phyloP scores from a whole-genome alignment of 53 echinoderm and acorn worm genomes.

The Holothuria scabra region DNA sequence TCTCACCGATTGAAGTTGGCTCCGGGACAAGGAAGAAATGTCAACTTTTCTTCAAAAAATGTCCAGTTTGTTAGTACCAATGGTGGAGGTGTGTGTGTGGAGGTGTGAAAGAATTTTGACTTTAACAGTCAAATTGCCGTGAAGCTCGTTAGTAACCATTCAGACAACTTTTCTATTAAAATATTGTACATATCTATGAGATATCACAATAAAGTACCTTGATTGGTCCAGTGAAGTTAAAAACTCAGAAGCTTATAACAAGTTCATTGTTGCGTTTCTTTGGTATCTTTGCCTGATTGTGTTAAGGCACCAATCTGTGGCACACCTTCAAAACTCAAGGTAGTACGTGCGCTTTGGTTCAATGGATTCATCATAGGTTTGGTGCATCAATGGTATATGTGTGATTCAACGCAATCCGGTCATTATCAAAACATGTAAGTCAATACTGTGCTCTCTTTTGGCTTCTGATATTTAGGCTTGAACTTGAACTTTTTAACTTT shows the following conservation, averaged over 20 bases:
- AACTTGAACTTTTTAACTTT: no score
- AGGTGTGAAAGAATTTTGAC: conserved; percentile 32
- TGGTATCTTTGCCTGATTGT: not conserved
- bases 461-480: no score
- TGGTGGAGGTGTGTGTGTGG: conserved; percentile 8
- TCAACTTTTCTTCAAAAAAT: no score
- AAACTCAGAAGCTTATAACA: conserved; percentile 36
- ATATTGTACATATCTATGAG: not conserved
- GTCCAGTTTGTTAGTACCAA: no score
- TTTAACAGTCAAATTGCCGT: not conserved
- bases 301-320: conserved; percentile 12
- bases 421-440: no score
- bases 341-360: not conserved
- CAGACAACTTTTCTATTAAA: not conserved
- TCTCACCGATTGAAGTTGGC: no score
- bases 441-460: no score
- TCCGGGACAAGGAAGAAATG: no score
- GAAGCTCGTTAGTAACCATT: not conserved
- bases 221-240: not conserved
- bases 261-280: not conserved
- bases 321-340: conserved; percentile 32
- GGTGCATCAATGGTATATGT: no score
- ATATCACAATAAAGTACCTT: not conserved
- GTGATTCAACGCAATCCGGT: no score
- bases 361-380: no score